Base-by-base conservation (phyloP, 2,888 invertebrate species). In the Frankliniella intonsa region DNA sequence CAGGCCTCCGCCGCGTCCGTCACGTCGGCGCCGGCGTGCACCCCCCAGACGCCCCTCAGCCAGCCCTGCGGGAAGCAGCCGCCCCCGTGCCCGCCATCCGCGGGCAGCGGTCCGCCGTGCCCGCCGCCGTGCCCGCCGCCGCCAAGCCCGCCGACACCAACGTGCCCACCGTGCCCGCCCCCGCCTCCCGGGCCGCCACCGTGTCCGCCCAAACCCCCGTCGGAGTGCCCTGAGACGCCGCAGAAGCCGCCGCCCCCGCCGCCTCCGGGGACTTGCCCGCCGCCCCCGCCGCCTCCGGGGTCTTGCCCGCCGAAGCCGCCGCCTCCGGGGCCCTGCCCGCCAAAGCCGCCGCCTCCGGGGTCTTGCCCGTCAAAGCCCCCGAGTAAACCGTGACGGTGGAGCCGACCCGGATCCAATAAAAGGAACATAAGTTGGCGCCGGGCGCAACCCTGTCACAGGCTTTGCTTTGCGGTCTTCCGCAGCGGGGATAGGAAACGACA, bases 81-180 rank as follows among this genome's bases (percentile, higher is more conserved):
- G 69, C 55, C 55, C 3, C 55, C 55, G 55, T 55, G 55, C 7
- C 55, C 55, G 17, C 7, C 55, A 2, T 3, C 38, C 38, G 3
- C 38, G 5, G 38, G 38, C 38, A 38, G 38, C 38, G 5, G 55
- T 55, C 55, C 55, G 69, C 69, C 69, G n/a, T n/a, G n/a, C n/a
- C 51, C 51, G 1, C 55, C 22, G 9, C 69, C 69, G 69, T 69
- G 69, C 11, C 69, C 69, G 69, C 69, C 69, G 22, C 69, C 69
- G 69, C 69, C 69, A 12, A 12, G 17, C 14, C 22, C 69, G n/a
- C 69, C 19, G 22, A 19, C 69, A 55, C 55, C 55, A 2, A 14
- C 55, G 55, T 55, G 55, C 9, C 69, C 69, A 19, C 69, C 69
- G 69, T 69, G 69, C 69, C 69, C 69, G 69, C 69, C n/a, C 19